phyloP scores from a whole-genome alignment of 2,113 vertebrate species.

The Rhynchomys soricoides region DNA sequence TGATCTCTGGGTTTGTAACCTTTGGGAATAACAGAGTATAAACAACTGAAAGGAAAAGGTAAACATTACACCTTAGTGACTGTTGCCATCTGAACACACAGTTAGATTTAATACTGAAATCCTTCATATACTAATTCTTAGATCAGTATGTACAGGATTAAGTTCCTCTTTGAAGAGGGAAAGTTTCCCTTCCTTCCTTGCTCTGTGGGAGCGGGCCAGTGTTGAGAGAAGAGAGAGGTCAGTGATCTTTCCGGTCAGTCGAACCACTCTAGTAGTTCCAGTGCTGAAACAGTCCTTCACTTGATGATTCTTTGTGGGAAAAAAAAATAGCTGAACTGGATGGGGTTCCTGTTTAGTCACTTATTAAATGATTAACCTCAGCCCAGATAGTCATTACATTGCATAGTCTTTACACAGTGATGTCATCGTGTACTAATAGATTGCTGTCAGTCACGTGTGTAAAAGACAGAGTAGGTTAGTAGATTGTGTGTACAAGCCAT shows the following conservation, averaged over 20 bases:
- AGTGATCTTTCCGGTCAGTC: slow-evolving; percentile 25
- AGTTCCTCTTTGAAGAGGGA: background rate
- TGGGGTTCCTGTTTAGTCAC: slow-evolving; percentile 61
- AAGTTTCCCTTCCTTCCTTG: background rate
- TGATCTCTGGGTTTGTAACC: slow-evolving; percentile 1
- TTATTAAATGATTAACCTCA: slow-evolving; percentile 81
- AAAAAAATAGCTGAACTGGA: slow-evolving; percentile 40
- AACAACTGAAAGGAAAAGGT: background rate
- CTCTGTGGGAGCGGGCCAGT: background rate
- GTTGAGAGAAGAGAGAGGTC: slow-evolving; percentile 3
- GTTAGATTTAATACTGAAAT: background rate
- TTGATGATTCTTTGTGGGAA: background rate
- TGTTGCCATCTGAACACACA: background rate
- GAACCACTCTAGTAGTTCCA: slow-evolving; percentile 17
- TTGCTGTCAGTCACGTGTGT: slow-evolving; percentile 50
- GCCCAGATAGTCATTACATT: slow-evolving; percentile 60
- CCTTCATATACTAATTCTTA: slow-evolving; percentile 11
- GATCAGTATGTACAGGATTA: background rate
- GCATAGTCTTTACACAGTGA: slow-evolving; percentile 79
- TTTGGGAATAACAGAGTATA: background rate
- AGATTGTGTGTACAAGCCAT: slow-evolving; percentile 58
- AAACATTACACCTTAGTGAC: background rate
- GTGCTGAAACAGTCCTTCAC: background rate
- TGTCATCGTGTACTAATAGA: slow-evolving; percentile 55
- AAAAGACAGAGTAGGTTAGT: slow-evolving; percentile 77